A percentile compares a stretch with the other conserved stretches of the same genome.
Conservation (phyloP, 2,797 vertebrate genomes). For the Natrix natrix region DNA sequence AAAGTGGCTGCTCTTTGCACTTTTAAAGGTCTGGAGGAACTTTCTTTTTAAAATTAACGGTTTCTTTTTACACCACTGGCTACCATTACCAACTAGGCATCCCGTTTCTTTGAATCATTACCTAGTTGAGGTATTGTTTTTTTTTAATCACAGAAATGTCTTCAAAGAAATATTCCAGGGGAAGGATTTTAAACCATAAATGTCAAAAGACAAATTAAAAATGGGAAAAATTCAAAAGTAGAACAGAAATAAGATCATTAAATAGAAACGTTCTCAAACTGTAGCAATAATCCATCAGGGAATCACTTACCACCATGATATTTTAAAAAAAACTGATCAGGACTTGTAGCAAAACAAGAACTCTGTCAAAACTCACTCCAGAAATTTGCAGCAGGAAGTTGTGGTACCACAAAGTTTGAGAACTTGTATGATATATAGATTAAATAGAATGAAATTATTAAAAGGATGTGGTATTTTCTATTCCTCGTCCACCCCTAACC, state of each 20-base stretch:
- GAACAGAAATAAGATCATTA: conserved; percentile 38
- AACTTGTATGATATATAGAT: background rate
- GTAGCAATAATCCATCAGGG: background rate
- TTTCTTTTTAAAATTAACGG: conserved; percentile 22
- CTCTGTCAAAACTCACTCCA: background rate
- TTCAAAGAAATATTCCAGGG: background rate
- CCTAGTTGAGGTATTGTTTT: background rate
- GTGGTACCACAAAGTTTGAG: background rate
- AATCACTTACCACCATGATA: background rate
- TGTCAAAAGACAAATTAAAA: background rate
- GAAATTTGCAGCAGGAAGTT: background rate
- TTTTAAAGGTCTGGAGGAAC: conserved; percentile 38
- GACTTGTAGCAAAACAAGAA: background rate
- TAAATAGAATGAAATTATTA: background rate
- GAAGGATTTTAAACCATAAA: background rate
- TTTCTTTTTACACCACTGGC: background rate
- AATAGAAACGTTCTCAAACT: background rate
- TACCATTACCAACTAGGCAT: conserved; percentile 11
- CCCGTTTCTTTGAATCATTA: conserved; percentile 11
- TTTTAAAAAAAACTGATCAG: background rate
- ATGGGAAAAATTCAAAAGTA: conserved; percentile 1
- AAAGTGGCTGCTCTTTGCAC: conserved; percentile 2
- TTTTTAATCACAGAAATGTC: background rate
- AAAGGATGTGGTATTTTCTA: background rate
- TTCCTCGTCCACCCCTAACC: background rate